phyloP scores from a whole-genome alignment of 2,797 vertebrate species.

The Coracias cyanogaster region DNA sequence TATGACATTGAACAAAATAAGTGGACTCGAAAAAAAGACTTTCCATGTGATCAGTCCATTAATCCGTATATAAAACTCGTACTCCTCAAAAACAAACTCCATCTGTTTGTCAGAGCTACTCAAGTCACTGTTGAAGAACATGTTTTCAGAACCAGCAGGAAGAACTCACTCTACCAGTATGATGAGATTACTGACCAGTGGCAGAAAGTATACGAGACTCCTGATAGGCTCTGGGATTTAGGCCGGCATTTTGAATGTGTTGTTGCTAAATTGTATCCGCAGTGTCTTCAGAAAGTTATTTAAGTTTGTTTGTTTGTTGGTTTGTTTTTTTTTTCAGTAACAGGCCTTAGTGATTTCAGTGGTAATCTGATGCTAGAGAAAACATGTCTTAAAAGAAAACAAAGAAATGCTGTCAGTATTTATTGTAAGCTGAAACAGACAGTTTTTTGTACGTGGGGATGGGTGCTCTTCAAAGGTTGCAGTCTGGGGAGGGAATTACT shows the following conservation, averaged over 20 bases:
- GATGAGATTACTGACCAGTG: constrained; percentile 90
- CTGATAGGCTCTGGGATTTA: constrained; percentile 98
- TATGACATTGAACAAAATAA: constrained; percentile 94
- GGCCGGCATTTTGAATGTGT: constrained; percentile 99
- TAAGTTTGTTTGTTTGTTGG: constrained; percentile 55
- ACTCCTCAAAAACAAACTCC: constrained; percentile 91
- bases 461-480: constrained; percentile 89
- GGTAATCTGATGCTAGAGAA: constrained; percentile 69
- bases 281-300: constrained; percentile 99
- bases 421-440: constrained; percentile 83
- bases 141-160: constrained; percentile 98
- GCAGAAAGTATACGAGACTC: constrained; percentile 96
- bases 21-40: constrained; percentile 92
- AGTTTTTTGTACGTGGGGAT: constrained; percentile 81
- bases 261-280: constrained; percentile 98
- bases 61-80: constrained; percentile 98
- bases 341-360: constrained; percentile 73
- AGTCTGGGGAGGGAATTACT: constrained; percentile 81
- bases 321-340: constrained; percentile 10
- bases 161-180: constrained; percentile 98
- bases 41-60: constrained; percentile 96
- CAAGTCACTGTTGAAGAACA: constrained; percentile 98
- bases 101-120: constrained; percentile 96
- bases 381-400: constrained; percentile 71
- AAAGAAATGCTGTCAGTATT: constrained; percentile 84